Conservation (phyloP, 2,113 vertebrate species). For the Bombycilla garrulus region DNA sequence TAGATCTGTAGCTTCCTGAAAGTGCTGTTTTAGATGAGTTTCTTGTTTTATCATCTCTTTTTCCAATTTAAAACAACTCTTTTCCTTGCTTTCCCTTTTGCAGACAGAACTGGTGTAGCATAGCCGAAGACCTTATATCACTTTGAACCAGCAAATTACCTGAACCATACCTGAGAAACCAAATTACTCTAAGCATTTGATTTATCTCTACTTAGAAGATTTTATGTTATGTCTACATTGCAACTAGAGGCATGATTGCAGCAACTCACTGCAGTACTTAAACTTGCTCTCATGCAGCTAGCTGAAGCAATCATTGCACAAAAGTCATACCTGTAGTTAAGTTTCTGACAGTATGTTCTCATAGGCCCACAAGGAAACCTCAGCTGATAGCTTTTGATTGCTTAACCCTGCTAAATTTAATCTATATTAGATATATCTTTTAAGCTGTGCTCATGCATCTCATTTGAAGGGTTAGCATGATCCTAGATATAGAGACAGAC, state of each 20-base stretch:
- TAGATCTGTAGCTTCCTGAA: background rate
- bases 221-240: background rate
- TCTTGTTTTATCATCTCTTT: background rate
- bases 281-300: background rate
- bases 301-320: background rate
- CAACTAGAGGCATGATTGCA: background rate
- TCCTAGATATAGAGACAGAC: background rate
- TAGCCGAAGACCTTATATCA: background rate
- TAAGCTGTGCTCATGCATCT: background rate
- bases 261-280: background rate
- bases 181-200: background rate
- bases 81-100: background rate
- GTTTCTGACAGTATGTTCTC: background rate
- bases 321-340: background rate
- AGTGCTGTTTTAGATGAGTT: background rate
- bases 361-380: background rate
- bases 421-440: background rate
- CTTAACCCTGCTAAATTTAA: background rate
- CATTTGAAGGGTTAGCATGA: background rate
- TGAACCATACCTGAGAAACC: background rate
- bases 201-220: background rate
- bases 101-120: background rate
- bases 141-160: background rate
- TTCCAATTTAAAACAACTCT: background rate
- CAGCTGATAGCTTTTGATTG: background rate